A percentile compares a stretch with the other conserved stretches of the same genome.
These are phyloP conservation scores for Anadara kagoshimensis DNA, from an alignment of 1,140 invertebrate species.

Conservation along the genomic window DNA sequence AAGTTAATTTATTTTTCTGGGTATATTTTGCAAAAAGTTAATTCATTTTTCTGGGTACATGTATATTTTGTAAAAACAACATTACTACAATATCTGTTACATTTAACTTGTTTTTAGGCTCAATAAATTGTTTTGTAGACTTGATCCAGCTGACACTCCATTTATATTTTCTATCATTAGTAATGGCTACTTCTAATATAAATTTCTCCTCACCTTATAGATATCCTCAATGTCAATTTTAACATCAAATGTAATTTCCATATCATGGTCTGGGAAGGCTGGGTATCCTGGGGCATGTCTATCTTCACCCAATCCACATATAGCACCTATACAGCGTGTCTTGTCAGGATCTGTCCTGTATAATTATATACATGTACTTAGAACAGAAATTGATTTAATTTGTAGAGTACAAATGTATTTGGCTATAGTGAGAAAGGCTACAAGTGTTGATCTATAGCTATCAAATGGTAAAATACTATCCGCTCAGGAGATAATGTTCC, in stretches of 20 bases:
- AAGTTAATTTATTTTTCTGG: too few species aligned
- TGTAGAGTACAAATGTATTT: not conserved
- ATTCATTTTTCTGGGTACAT: too few species aligned
- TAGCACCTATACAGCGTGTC: conserved; percentile 82
- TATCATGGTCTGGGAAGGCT: conserved; percentile 87
- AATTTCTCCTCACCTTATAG: conserved; percentile 45
- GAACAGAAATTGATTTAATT: not conserved
- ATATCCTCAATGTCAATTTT: conserved; percentile 63
- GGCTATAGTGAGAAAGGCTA: not conserved
- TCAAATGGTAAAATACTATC: too few species aligned
- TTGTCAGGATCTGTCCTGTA: conserved; percentile 75
- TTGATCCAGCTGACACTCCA: not conserved
- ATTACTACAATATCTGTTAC: too few species aligned
- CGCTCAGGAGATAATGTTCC: too few species aligned
- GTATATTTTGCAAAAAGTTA: too few species aligned
- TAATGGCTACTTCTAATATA: not conserved
- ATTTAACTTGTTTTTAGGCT: not conserved
- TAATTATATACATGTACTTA: not conserved
- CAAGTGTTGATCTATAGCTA: too few species aligned
- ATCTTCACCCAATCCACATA: conserved; percentile 88
- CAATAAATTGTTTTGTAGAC: not conserved
- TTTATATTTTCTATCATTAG: not conserved
- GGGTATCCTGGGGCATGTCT: conserved; percentile 68
- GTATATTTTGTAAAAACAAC: too few species aligned
- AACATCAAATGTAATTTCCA: conserved; percentile 78